Conservation (phyloP, 2,113 vertebrate species). For the Mesoclemmys tuberculata region DNA sequence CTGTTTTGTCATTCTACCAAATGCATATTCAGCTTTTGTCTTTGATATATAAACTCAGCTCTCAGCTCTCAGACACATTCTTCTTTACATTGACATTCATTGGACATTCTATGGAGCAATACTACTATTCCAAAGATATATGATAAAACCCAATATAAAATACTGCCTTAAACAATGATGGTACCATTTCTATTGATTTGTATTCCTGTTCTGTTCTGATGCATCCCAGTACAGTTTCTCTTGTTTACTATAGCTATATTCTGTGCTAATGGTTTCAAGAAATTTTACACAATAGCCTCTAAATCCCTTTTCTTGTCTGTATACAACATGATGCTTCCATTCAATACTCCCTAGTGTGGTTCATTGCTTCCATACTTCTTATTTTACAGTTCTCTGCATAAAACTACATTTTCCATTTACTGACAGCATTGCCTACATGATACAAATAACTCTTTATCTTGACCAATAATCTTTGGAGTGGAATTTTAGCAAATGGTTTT, state of each 20-base stretch:
- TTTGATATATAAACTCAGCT: neutral
- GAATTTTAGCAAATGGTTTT: neutral
- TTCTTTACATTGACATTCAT: neutral
- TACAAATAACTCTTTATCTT: neutral
- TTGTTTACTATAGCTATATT: neutral
- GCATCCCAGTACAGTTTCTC: neutral
- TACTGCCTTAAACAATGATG: neutral
- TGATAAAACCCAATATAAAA: neutral
- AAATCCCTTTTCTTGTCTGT: neutral
- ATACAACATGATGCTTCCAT: neutral
- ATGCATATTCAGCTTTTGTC: neutral
- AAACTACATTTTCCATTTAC: neutral
- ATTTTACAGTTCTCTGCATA: neutral
- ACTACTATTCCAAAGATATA: neutral
- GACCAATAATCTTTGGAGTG: neutral
- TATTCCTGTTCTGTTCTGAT: neutral
- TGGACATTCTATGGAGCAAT: neutral
- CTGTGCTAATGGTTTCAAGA: neutral
- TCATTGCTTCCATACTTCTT: neutral
- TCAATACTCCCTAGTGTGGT: neutral
- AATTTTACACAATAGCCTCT: neutral
- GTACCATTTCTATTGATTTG: neutral
- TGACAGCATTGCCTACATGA: neutral
- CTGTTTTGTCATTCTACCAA: neutral
- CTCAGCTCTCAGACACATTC: neutral